Base-by-base conservation (phyloP, 1,140 invertebrate species). In the Conopomorpha cramerella region DNA sequence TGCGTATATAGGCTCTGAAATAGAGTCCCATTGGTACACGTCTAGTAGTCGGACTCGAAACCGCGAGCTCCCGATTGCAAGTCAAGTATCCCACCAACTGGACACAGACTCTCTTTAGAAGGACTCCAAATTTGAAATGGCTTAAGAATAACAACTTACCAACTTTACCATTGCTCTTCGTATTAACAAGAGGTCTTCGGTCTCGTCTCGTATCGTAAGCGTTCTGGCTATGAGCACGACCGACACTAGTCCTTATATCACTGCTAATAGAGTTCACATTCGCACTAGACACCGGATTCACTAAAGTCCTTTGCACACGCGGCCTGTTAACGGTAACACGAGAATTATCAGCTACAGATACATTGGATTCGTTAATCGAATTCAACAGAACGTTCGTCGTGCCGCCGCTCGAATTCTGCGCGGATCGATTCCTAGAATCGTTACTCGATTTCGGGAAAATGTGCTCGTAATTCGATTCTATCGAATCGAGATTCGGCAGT, bases 171-270 rank as follows among this genome's bases (percentile, higher is more conserved):
- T 68, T 59, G 28, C 51, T 51, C 29, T 59, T 65, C 0, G 64
- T 36, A 41, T 56, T 61, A 18, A 49, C 53, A 40, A 47, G 49
- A 33, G 36, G 13, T 16, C 36, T 23, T 8, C 36, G 33, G 10
- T 54, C 54, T 23, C 51, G 17, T 38, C 54, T 45, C 2, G 25
- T 19, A 29, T 73, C 66, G 30, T 62, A 70, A 0, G 64, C 53
- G 17, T 64, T 74, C 29, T 72, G 67, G 57, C 67, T 73, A 1
- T 57, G 49, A 14, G 65, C 62, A 11, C 67, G 39, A 39, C 66
- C 67, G 0, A 73, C 45, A 40, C 53, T 64, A 8, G 49, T 38
- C 46, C 55, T 52, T 36, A 54, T 13, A 2, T 16, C 37, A 3
- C 54, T 54, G 0, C 29, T 13, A 38, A 39, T 46, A 44, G 53